phyloP scores from a whole-genome alignment of 2,113 vertebrate genomes.

The Cisticola juncidis region DNA sequence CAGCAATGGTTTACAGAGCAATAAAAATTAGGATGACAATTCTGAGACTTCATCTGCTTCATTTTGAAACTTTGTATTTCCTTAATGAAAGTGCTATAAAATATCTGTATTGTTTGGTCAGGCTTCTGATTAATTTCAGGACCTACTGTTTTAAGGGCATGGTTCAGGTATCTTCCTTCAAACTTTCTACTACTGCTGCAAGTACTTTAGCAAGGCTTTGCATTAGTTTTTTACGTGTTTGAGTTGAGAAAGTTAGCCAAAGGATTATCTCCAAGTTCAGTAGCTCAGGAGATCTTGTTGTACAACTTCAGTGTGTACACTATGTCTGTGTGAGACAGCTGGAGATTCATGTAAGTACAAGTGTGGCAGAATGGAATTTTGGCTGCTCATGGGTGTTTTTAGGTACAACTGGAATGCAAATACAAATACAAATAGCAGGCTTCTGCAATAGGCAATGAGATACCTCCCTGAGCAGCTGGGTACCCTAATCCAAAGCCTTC shows the following conservation, averaged over 20 bases:
- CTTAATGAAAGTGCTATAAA: neutral
- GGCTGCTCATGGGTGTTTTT: neutral
- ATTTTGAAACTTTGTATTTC: neutral
- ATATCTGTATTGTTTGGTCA: neutral
- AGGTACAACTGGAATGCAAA: neutral
- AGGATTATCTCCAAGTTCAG: neutral
- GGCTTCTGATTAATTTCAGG: neutral
- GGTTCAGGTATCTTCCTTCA: neutral
- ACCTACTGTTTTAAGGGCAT: neutral
- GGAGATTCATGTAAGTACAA: neutral
- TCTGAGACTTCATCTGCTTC: neutral
- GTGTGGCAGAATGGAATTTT: neutral
- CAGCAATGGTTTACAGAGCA: neutral
- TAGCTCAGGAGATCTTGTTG: neutral
- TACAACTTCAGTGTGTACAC: accelerated
- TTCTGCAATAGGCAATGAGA: neutral
- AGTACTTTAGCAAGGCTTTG: neutral
- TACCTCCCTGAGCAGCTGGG: neutral
- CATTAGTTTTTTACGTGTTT: neutral
- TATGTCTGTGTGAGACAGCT: neutral
- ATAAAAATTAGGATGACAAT: neutral
- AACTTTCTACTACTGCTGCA: neutral
- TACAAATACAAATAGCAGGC: neutral
- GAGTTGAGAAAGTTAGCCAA: neutral
- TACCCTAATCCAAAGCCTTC: accelerated